Evolutionary conservation across 2,113 vertebrate species (phyloP), one percentile per base, ranked within the genome.

Genomic region (Hippopotamus amphibius): DNA sequence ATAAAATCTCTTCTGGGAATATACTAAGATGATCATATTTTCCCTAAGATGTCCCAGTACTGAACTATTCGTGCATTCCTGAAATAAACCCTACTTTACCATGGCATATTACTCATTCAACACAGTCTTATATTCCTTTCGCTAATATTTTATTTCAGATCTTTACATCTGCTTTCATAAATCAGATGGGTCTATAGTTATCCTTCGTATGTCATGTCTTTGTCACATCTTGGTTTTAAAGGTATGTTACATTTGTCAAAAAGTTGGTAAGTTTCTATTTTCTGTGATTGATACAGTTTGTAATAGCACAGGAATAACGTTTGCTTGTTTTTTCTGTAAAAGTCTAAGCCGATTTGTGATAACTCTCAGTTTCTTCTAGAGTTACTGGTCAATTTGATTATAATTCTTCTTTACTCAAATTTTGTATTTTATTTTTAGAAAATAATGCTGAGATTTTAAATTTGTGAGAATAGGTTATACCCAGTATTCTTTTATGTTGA

Each of bases 361-460:
- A 79, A 79, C n/a, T 96, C n/a, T 96, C 7, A 7, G 48, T 89
- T 93, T 95, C 50, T 87, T 91, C 30, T 37, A 57, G 30, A 4
- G 50, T 79, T 97, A 48, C 33, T 80, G 8, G 11, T 88, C 53
- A 84, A 53, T 74, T 53, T 13, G 50, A 48, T 66, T 85, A 48
- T 14, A 87, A 88, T 24, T 93, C 61, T 88, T 69, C n/a, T n/a
- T 63, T 15, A 88, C 22, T 82, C 53, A 72, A 80, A 74, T 30
- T 69, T 91, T 84, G 24, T 68, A 79, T n/a, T 61, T 83, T 69
- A 69, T 48, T 79, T 69, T 90, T n/a, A 66, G 83, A 92, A 96
- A 92, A 72, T 65, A 71, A 79, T 13, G 50, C 22, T 76, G 50
- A 83, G n/a, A 83, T 71, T 86, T 93, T 66, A 81, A 90, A 89